Evolutionary conservation across 2,888 invertebrate species (phyloP), one percentile per base, ranked within the genome.

Genomic region (Cerastis leucographa): DNA sequence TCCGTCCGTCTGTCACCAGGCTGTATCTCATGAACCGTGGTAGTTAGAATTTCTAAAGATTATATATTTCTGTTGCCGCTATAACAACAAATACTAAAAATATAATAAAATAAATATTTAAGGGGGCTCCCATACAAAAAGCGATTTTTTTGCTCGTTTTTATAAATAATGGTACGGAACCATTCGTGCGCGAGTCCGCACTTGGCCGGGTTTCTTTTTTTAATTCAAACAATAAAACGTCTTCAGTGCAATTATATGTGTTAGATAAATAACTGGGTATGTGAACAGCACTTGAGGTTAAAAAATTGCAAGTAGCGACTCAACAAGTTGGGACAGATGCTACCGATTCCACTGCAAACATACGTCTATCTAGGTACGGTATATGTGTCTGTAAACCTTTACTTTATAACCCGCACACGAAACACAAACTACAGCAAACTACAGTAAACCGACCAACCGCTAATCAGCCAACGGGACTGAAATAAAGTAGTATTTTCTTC

Each of bases 261-360:
- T 54, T 54, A 70, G 12, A 76, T 74, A 70, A 68, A 71, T 83
- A 74, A 73, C 75, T 29, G 19, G 14, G 17, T 62, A 46, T 22
- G 65, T 71, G 65, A 56, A 80, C 40, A 61, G 56, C 59, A 71
- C 70, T 75, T n/a, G 46, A 54, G 22, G 66, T 68, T 84, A 72
- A 72, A 84, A 80, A 80, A 74, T 84, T 67, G 69, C 76, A 59
- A 76, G 81, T 49, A 66, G 44, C 0, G 25, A 76, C 80, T 84
- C 83, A 83, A 84, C 84, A 83, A 83, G 83, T 83, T 69, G 76
- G 61, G 61, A 76, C 71, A 80, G 71, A 71, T 80, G 73, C 44
- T 80, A 65, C 62, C 51, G 44, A n/a, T 72, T 65, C 44, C 42
- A 59, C 65, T 42, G 51, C 61, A 69, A 65, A 56, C 51, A 49